Evolutionary conservation across 2,113 vertebrate genomes (phyloP).

Genomic region (Mesoclemmys tuberculata): DNA sequence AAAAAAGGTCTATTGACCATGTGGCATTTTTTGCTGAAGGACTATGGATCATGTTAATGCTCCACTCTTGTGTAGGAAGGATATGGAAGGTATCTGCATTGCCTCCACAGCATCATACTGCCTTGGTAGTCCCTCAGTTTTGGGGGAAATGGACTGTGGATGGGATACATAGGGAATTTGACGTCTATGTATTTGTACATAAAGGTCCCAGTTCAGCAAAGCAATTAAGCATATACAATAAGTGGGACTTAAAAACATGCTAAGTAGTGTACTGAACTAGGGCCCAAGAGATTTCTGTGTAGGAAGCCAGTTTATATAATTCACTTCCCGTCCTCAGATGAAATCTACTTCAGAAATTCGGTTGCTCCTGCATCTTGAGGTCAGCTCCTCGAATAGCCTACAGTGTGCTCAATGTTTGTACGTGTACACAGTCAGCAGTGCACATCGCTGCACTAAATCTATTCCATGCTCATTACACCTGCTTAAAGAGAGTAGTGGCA

Average conservation of each 20-base stretch:
- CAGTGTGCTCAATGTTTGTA: too few relatives aligned
- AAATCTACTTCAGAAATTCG: background rate
- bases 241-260: conserved; percentile 6
- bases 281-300: background rate
- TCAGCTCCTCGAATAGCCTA: background rate
- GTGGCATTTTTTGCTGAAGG: conserved; percentile 42
- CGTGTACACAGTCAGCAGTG: background rate
- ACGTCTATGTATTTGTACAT: background rate
- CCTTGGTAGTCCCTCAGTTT: background rate
- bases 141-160: conserved; percentile 27
- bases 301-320: background rate
- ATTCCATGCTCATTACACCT: background rate
- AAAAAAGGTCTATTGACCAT: background rate
- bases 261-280: background rate
- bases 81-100: background rate
- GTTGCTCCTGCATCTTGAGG: background rate
- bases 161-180: background rate
- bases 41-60: conserved; percentile 18
- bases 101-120: background rate
- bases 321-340: background rate
- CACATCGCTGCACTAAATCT: background rate
- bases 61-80: background rate
- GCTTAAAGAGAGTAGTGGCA: background rate
- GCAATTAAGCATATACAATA: background rate
- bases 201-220: background rate